These are phyloP conservation scores for Anniella stebbinsi DNA, from an alignment of 2,797 vertebrate genomes.

Conservation along the genomic window DNA sequence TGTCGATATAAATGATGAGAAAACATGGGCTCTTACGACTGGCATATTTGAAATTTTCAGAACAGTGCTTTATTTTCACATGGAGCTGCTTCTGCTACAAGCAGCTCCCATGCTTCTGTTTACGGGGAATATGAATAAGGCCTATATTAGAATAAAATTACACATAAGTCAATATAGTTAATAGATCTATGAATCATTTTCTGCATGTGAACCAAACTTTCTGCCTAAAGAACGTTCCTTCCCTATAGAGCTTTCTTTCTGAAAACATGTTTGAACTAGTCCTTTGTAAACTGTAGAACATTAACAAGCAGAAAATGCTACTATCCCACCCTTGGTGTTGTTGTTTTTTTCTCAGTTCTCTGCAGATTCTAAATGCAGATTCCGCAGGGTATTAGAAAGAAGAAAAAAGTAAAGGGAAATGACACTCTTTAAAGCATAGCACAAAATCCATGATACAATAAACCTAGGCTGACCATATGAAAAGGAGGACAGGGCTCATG, in stretches of 20 bases:
- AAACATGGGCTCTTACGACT: neutral
- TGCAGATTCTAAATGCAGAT: neutral
- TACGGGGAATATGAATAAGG: neutral
- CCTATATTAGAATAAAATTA: neutral
- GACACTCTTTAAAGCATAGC: neutral
- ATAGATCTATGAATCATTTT: neutral
- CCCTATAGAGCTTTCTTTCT: neutral
- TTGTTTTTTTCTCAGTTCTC: neutral
- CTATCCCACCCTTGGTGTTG: neutral
- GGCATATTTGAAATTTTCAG: neutral
- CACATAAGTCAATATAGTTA: neutral
- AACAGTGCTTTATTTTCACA: neutral
- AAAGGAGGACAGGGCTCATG: no score
- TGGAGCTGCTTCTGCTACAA: neutral
- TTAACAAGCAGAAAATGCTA: neutral
- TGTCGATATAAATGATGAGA: neutral
- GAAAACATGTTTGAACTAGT: neutral
- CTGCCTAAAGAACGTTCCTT: neutral
- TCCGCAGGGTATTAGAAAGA: neutral
- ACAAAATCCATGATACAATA: neutral
- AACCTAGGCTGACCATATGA: no score
- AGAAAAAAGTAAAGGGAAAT: no score
- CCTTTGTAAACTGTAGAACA: neutral
- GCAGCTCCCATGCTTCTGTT: neutral
- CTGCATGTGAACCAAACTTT: neutral